Base-by-base conservation (phyloP, 2,888 invertebrate species). In the Ceraclea dissimilis region DNA sequence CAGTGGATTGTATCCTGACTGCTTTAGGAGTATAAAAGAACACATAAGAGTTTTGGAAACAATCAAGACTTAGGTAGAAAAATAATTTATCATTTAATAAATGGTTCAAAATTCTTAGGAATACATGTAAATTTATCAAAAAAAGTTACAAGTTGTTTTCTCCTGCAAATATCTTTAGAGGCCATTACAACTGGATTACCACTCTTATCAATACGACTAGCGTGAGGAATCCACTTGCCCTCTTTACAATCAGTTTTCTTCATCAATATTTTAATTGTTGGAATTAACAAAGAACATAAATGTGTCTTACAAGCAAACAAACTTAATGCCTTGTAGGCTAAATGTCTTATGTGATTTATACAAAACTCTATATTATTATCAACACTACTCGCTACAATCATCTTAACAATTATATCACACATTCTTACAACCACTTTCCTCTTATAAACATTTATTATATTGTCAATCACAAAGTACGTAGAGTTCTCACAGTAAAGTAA, bases 261-360 rank as follows among this genome's bases (percentile, higher is more conserved):
- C 13, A 39, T 39, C 13, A 39, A 39, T n/a, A 39, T 39, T 0
- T 71, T 68, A 51, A 76, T 52, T 64, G 75, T 71, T 57, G 62
- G 56, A 18, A 71, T 72, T 20, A 76, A 65, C 19, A 63, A 49
- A 5, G 72, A 70, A 13, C 75, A 65, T 34, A 78, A 60, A 5
- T 71, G 67, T 16, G 76, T 74, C 5, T 65, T 62, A 61, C 68
- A 71, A 1, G 73, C 72, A 66, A 73, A 76, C 52, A 76, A 65
- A 60, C 67, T 66, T 47, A 78, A 63, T 11, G 76, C 73, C 63
- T 72, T 69, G 67, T 71, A 76, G 16, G 76, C 71, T 17, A 77
- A 60, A 66, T 74, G 72, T 48, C 72, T 66, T 53, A 76, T 72
- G 67, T 78, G 78, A 64, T 77, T 77, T 43, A 74, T 71, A 63